Base-by-base conservation (phyloP, 2,888 invertebrate species). In the Troides aeacus region DNA sequence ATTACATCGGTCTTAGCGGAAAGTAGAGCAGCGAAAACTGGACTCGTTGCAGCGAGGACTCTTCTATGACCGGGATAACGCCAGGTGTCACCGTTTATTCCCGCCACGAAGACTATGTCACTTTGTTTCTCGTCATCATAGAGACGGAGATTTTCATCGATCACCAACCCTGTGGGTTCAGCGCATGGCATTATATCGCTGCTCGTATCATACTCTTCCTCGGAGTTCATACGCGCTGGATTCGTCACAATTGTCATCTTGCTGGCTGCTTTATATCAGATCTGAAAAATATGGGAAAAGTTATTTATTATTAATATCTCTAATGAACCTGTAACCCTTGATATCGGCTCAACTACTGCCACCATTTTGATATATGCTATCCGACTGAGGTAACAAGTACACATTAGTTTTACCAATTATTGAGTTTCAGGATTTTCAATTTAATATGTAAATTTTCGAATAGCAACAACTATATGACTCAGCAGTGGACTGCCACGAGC, bases 51-150 rank as follows among this genome's bases (percentile, higher is more conserved):
- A 46, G 94, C 93, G 42, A 96, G 91, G 59, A 95, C 93, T 62
- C 93, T 92, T 8, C 94, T 92, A 78, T 95, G 95, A 15, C 95
- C 95, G n/a, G 95, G 95, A 79, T 95, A 94, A 69, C 95, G 93
- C 94, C 95, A 95, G 23, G 94, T 94, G 77, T 95, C 94, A 30
- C 93, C 93, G 68, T 93, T 94, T 74, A 93, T 89, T 23, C 95
- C 95, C 53, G 94, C 95, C 78, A 95, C 91, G 80, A 95, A 94
- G 57, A 92, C 91, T 72, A 95, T 93, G 82, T 95, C 95, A 74
- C 94, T 93, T 73, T 93, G 93, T 69, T 86, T 89, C 82, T 94
- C 94, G 73, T 90, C 87, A 75, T 93, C 93, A 76, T 93, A 93
- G 53, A 93, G 85, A 4, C 88, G 81, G 18, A 79, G 78, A 72